A percentile compares a stretch with the other conserved stretches of the same genome.
Evolutionary conservation across 2,797 vertebrate genomes (phyloP).

Genomic region (Diplodus sargus): DNA sequence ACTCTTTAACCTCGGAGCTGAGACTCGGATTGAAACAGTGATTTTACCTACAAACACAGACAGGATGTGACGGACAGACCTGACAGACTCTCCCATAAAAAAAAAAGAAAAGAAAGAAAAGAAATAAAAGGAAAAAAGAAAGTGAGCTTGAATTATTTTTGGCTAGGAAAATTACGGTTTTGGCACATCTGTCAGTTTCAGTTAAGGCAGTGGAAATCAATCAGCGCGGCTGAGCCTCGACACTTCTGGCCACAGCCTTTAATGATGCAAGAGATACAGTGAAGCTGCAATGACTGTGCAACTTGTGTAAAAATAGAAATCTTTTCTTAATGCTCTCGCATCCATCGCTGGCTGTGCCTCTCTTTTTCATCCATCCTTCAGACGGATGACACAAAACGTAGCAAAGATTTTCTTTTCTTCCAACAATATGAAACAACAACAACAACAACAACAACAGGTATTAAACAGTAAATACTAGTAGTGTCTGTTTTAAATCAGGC

Average conservation of each 20-base stretch:
- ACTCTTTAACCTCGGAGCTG: constrained; percentile 24
- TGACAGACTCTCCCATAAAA: constrained; percentile 48
- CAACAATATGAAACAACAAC: constrained; percentile 15
- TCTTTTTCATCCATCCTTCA: constrained; percentile 27
- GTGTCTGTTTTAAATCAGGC: constrained; percentile 68
- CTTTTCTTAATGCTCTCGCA: constrained; percentile 56
- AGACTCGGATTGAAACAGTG: constrained; percentile 33
- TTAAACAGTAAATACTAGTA: constrained; percentile 67
- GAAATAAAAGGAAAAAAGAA: background rate
- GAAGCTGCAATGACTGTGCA: constrained; percentile 70
- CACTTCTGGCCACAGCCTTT: constrained; percentile 56
- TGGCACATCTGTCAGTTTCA: constrained; percentile 82
- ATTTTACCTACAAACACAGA: constrained; percentile 18
- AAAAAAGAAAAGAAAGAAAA: background rate
- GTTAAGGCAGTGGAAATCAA: constrained; percentile 78
- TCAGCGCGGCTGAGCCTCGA: constrained; percentile 58
- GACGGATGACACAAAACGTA: constrained; percentile 35
- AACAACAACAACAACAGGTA: constrained; percentile 28
- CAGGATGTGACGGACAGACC: constrained; percentile 38
- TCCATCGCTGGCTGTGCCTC: constrained; percentile 39
- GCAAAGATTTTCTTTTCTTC: background rate
- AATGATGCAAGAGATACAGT: constrained; percentile 76
- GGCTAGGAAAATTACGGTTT: constrained; percentile 66
- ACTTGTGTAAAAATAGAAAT: constrained; percentile 57
- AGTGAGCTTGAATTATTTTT: constrained; percentile 58